Conservation (phyloP, 1,140 invertebrate genomes). For the Cyclargus thomasi region DNA sequence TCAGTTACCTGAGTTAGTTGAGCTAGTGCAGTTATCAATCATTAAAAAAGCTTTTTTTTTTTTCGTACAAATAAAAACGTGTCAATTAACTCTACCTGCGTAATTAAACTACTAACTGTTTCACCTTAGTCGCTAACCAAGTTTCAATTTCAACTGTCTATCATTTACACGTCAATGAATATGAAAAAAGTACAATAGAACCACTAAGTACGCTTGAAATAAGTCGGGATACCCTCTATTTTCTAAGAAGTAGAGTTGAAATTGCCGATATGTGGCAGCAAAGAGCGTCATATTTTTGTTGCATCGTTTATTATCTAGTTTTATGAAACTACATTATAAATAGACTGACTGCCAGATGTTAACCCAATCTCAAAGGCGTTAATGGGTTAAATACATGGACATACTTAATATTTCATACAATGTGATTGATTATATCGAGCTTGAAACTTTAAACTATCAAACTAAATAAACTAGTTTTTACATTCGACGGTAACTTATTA, state of each 20-base stretch:
- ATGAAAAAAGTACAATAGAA: not conserved
- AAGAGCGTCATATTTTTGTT: not conserved
- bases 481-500: too few relatives aligned
- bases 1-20: too few relatives aligned
- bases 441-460: too few relatives aligned
- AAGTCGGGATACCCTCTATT: not conserved
- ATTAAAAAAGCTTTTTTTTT: too few relatives aligned
- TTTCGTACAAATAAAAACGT: too few relatives aligned
- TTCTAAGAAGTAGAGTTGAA: not conserved
- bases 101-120: not conserved
- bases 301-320: slow-evolving; percentile 23
- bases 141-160: not conserved
- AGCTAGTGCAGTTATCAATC: too few relatives aligned
- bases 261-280: not conserved
- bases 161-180: not conserved
- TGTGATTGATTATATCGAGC: too few relatives aligned
- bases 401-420: too few relatives aligned
- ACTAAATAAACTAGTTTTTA: too few relatives aligned
- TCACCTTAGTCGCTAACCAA: not conserved
- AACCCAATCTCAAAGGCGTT: slow-evolving; percentile 13
- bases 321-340: slow-evolving; percentile 22
- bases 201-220: not conserved
- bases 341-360: slow-evolving; percentile 23
- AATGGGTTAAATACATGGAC: not conserved
- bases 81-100: too few relatives aligned